Conservation (phyloP, 2,113 vertebrate genomes). For the Esox niger region DNA sequence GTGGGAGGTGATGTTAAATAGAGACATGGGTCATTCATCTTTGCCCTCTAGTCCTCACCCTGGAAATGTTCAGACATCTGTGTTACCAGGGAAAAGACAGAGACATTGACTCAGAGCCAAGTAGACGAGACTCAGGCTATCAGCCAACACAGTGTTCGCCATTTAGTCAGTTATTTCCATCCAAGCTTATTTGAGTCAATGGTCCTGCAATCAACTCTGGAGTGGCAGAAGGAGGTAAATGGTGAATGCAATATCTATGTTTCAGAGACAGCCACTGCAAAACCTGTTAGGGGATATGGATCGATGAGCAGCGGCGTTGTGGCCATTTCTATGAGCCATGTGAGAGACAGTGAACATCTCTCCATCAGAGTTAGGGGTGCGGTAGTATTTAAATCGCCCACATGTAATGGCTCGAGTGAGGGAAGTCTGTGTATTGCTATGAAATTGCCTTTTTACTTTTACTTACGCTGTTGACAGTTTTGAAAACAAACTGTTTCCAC, state of each 20-base stretch:
- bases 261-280: not conserved
- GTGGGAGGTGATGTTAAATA: no score
- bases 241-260: not conserved
- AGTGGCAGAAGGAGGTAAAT: not conserved
- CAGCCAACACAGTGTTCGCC: not conserved
- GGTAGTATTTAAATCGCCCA: conserved; percentile 27
- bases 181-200: not conserved
- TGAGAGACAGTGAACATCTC: conserved; percentile 10
- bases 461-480: not conserved
- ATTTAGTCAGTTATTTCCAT: not conserved
- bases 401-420: no score
- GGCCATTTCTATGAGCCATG: conserved; percentile 26
- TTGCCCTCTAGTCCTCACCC: not conserved
- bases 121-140: not conserved
- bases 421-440: not conserved
- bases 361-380: conserved; percentile 9
- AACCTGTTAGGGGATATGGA: not conserved
- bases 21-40: conserved; percentile 4
- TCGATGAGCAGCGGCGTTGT: not conserved
- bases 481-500: not conserved
- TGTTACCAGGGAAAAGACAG: not conserved
- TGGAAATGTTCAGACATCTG: not conserved
- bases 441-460: conserved; percentile 18
- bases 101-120: not conserved
- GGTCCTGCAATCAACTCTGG: not conserved